phyloP scores from a whole-genome alignment of 2,797 vertebrate species.

The Sebastes hubbsi region DNA sequence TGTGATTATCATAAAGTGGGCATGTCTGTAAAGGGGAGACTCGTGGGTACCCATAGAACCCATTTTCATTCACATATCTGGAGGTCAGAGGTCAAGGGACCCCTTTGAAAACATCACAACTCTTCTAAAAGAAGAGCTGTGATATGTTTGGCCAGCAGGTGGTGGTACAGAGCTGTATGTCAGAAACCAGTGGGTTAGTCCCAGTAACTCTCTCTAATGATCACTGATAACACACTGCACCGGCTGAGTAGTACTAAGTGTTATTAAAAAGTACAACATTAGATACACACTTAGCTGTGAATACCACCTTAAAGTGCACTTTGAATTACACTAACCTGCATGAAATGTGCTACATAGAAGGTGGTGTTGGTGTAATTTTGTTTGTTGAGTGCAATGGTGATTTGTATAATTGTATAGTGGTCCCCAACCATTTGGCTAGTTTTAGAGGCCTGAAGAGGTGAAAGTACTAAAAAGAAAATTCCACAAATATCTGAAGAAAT shows the following conservation, averaged over 20 bases:
- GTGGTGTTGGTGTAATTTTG: background rate
- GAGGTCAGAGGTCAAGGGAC: too few relatives aligned
- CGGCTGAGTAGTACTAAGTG: background rate
- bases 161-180: conserved; percentile 16
- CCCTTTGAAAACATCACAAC: too few relatives aligned
- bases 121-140: background rate
- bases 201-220: background rate
- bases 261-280: background rate
- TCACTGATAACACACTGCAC: background rate
- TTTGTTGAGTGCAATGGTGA: background rate
- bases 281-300: background rate
- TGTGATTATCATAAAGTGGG: too few relatives aligned
- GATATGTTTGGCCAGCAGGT: conserved; percentile 32
- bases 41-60: too few relatives aligned
- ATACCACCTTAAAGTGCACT: background rate
- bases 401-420: background rate
- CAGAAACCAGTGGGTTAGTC: background rate
- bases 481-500: background rate
- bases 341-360: too few relatives aligned
- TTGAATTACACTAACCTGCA: background rate
- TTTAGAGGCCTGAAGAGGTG: background rate
- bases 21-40: too few relatives aligned
- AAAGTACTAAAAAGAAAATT: background rate
- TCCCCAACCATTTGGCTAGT: background rate
- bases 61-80: rapidly evolving